Base-by-base conservation (phyloP, 2,888 invertebrate genomes). In the Sinohyriopsis cumingii region DNA sequence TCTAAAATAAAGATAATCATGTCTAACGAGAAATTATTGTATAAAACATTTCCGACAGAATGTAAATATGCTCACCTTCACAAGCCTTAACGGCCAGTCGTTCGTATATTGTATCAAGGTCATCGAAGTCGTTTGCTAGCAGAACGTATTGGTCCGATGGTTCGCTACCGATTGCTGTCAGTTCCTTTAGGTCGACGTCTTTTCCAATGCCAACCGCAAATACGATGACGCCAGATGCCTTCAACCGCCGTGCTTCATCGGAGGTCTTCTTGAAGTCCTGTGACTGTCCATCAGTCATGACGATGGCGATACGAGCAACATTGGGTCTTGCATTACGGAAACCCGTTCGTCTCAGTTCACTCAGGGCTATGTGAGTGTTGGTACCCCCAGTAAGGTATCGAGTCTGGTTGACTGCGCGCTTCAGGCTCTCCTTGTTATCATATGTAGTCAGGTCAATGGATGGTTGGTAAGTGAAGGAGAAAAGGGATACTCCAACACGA, bases 131-230 rank as follows among this genome's bases (percentile, higher is more conserved):
- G n/a, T 60, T 65, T 9, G 71, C 67, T 24, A 53, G 55, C n/a
- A 22, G 72, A 5, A 80, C 76, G 60, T 77, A 72, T 20, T 77
- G 69, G 24, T 71, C 65, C 5, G 67, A 68, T 3, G 82, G 82
- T 55, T 70, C 62, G 28, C 70, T 73, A 20, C 75, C 76, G n/a
- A 82, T 81, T 12, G 64, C 75, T 45, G 71, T 73, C 22, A 82
- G 56, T 65, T 82, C 82, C 1, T 65, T 55, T 25, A 25, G 28
- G 25, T 71, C 65, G 1, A 66, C 59, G 59, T 59, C 64, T 12
- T 59, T 62, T 24, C 72, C 72, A 22, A 73, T 67, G 19, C 72
- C 72, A 22, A 73, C 60, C 6, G 67, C 67, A 45, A 73, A 73
- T 20, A 73, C 22, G 20, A 56, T 63, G 4, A 73, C 60, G 15